A percentile compares a stretch with the other conserved stretches of the same genome.
Evolutionary conservation across 1,140 invertebrate genomes (phyloP).

Genomic region (Ylistrum balloti): DNA sequence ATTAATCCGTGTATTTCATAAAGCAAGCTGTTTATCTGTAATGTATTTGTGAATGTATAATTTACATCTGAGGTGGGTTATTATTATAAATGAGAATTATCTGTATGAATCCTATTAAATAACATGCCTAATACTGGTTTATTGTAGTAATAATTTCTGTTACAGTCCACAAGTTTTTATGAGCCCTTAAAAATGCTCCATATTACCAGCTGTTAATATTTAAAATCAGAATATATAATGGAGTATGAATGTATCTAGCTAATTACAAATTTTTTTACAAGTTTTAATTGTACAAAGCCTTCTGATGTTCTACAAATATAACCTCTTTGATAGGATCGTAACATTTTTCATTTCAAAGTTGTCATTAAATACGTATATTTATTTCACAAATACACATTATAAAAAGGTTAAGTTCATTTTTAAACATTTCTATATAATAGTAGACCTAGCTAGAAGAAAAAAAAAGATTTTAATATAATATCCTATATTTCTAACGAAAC

Average conservation of each 20-base stretch:
- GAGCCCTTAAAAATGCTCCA: not conserved
- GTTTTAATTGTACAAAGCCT: not conserved
- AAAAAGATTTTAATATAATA: not conserved
- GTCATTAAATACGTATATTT: not conserved
- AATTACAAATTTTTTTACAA: slow-evolving; percentile 7
- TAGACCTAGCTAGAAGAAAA: not conserved
- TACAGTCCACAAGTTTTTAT: not conserved
- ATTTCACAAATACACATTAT: not conserved
- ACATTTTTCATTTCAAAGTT: slow-evolving; percentile 21
- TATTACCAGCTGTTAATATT: not conserved
- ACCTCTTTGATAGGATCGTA: not conserved
- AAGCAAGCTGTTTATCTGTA: not conserved
- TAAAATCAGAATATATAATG: not conserved
- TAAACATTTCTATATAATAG: not conserved
- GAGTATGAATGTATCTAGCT: not conserved
- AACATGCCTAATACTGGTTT: not conserved
- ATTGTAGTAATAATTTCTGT: not conserved
- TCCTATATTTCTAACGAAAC: not conserved
- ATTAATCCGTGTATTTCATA: not conserved
- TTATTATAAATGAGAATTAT: not conserved
- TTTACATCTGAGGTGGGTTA: not conserved
- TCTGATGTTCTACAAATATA: not conserved
- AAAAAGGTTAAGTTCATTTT: not conserved
- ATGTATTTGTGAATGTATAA: not conserved
- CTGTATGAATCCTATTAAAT: not conserved